Percentiles rank a stretch among this genome's conserved stretches.
These are phyloP conservation scores for Mastigias papua DNA, from an alignment of 30 jellyfish, hydroid and myxozoan species.

Conservation along the genomic window DNA sequence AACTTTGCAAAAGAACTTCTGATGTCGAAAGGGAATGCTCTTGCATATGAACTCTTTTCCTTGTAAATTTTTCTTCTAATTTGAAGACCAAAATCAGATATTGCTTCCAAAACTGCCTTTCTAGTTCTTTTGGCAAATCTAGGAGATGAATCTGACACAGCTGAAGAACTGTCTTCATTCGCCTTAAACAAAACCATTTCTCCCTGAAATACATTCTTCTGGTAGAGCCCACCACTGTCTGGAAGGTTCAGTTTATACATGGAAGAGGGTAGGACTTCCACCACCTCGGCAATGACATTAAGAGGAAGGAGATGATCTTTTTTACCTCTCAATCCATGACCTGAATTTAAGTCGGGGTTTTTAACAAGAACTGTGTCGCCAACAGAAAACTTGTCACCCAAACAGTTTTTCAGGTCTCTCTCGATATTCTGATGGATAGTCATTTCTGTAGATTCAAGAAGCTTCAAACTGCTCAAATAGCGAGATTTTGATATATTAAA, in stretches of 20 bases:
- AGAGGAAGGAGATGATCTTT: constrained; percentile 28
- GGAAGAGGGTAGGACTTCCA: constrained; percentile 25
- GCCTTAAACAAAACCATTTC: constrained; percentile 20
- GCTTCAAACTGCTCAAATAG: background rate
- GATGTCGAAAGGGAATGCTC: no score
- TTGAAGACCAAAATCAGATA: constrained; percentile 26
- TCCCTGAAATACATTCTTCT: constrained; percentile 23
- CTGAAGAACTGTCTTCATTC: background rate
- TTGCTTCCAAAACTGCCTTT: constrained; percentile 8
- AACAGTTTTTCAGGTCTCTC: constrained; percentile 16
- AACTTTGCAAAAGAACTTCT: background rate
- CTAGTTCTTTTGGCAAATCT: background rate
- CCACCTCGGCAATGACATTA: constrained; percentile 24
- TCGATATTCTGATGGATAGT: constrained; percentile 25
- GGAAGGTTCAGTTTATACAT: constrained; percentile 16
- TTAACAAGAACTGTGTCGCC: constrained; percentile 18
- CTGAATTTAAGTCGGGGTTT: background rate
- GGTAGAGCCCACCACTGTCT: background rate
- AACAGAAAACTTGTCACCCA: constrained; percentile 12
- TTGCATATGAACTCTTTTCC: background rate
- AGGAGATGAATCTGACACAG: background rate
- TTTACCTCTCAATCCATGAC: background rate
- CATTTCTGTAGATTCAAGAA: constrained; percentile 2
- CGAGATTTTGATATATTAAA: background rate
- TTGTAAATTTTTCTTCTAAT: background rate